Conservation (phyloP, 1,140 invertebrate species). For the Lycorma delicatula region DNA sequence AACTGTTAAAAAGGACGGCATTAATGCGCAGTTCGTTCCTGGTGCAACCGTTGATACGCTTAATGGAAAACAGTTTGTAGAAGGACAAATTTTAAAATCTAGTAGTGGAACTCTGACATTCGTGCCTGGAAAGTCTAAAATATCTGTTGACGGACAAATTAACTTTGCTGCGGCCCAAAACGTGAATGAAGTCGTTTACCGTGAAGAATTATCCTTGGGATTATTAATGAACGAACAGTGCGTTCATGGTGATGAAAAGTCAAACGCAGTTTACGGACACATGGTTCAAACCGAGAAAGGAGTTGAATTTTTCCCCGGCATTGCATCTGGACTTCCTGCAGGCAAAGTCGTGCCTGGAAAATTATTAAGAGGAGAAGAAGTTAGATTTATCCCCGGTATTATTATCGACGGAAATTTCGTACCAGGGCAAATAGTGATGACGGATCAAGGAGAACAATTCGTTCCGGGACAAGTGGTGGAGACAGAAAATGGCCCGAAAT, state of each 20-base stretch:
- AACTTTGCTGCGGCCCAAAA: constrained; percentile 50
- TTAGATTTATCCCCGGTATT: constrained; percentile 60
- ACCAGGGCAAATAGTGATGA: constrained; percentile 59
- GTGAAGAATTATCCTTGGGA: constrained; percentile 29
- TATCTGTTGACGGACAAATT: constrained; percentile 43
- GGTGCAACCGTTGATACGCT: constrained; percentile 55
- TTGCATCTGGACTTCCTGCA: constrained; percentile 35
- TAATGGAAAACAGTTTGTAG: constrained; percentile 53
- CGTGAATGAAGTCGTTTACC: constrained; percentile 46
- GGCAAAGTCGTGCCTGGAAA: constrained; percentile 58
- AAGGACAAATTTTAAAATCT: constrained; percentile 54
- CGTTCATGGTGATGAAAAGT: constrained; percentile 23
- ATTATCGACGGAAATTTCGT: constrained; percentile 55
- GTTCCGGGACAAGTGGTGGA: constrained; percentile 50
- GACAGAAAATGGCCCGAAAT: constrained; percentile 47
- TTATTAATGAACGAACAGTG: constrained; percentile 18
- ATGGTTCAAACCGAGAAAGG: constrained; percentile 57
- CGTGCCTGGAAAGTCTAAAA: constrained; percentile 46
- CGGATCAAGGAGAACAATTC: constrained; percentile 59
- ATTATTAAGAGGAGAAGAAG: constrained; percentile 49
- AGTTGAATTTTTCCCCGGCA: constrained; percentile 60
- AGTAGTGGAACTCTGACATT: constrained; percentile 46
- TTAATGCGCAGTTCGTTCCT: constrained; percentile 48
- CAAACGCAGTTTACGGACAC: constrained; percentile 54
- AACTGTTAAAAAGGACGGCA: constrained; percentile 41